Percentiles rank a stretch among this genome's conserved stretches.
phyloP scores from a whole-genome alignment of 2,113 vertebrate genomes.

The Elachura formosa region DNA sequence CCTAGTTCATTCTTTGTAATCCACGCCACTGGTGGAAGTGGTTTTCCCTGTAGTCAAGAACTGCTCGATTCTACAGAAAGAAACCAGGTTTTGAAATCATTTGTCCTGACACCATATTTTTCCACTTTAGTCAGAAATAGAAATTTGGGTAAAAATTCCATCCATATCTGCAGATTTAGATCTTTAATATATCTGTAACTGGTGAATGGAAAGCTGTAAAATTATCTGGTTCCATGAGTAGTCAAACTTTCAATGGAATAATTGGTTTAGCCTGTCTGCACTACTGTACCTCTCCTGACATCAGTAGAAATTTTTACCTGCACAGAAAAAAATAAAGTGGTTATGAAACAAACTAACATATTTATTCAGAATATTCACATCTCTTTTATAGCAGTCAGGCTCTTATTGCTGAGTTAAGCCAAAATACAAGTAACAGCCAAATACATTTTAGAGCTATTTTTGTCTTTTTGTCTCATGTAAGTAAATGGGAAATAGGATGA shows the following conservation, averaged over 20 bases:
- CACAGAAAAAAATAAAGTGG: not conserved
- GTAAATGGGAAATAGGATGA: not conserved
- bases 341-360: not conserved
- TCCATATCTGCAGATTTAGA: not conserved
- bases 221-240: not conserved
- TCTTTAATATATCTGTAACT: not conserved
- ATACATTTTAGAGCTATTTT: not conserved
- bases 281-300: not conserved
- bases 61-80: not conserved
- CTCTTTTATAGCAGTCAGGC: not conserved
- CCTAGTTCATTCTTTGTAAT: not conserved
- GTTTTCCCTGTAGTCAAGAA: not conserved
- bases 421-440: not conserved
- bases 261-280: not conserved
- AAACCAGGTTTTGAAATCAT: not conserved
- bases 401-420: not conserved
- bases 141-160: not conserved
- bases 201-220: not conserved
- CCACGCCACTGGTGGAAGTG: not conserved
- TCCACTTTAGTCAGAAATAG: not conserved
- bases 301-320: not conserved
- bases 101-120: not conserved
- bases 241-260: not conserved
- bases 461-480: not conserved
- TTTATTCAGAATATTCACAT: not conserved